These are phyloP conservation scores for Paralichthys olivaceus DNA, from an alignment of 2,113 vertebrate genomes.

Conservation along the genomic window DNA sequence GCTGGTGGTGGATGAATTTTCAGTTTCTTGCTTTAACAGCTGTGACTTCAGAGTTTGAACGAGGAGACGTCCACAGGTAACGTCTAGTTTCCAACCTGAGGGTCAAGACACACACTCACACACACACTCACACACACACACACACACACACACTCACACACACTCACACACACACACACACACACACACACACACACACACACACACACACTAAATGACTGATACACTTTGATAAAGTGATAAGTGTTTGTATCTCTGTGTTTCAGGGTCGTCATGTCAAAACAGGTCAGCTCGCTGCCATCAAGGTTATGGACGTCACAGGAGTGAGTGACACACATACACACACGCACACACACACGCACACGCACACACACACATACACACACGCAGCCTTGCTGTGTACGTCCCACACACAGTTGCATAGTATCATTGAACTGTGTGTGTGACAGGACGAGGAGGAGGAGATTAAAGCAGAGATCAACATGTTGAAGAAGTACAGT, in stretches of 20 bases:
- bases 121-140: no score
- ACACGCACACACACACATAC: background rate
- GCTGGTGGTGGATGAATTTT: conserved; percentile 39
- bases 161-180: conserved; percentile 14
- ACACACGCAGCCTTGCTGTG: background rate
- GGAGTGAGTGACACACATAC: conserved; percentile 85
- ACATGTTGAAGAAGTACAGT: conserved; percentile 99
- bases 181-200: background rate
- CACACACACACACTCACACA: background rate
- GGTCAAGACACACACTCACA: no score
- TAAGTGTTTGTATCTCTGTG: conserved; percentile 8
- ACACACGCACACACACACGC: conserved; percentile 26
- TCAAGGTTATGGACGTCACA: conserved; percentile 99
- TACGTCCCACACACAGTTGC: no score
- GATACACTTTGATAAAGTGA: background rate
- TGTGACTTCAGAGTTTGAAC: background rate
- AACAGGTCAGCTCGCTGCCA: conserved; percentile 97
- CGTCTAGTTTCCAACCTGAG: no score
- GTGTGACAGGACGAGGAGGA: conserved; percentile 94
- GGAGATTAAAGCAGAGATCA: conserved; percentile 99
- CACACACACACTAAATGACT: conserved; percentile 28
- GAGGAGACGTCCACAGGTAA: background rate
- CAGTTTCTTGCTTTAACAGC: conserved; percentile 41
- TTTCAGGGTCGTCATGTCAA: conserved; percentile 97
- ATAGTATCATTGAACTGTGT: conserved; percentile 26